Evolutionary conservation across 2,113 vertebrate genomes (phyloP).

Genomic region (Rissa tridactyla): DNA sequence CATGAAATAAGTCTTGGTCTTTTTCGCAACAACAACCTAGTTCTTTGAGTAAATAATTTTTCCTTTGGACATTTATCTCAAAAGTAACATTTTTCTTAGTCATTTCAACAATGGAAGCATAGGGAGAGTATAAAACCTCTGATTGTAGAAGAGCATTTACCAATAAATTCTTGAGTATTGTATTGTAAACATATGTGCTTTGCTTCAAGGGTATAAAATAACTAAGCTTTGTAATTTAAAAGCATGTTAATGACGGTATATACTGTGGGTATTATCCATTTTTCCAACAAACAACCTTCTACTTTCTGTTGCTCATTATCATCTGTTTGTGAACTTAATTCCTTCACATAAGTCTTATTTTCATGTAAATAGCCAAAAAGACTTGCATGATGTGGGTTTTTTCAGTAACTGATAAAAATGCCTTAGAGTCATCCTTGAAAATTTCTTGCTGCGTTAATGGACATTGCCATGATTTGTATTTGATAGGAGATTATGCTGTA

Average conservation of each 20-base stretch:
- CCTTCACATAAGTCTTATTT: constrained; percentile 29
- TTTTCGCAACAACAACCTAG: background rate
- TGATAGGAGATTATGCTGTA: background rate
- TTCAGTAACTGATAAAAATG: background rate
- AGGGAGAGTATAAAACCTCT: background rate
- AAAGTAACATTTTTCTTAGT: background rate
- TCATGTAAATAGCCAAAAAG: background rate
- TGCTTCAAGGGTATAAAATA: constrained; percentile 6
- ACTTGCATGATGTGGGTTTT: background rate
- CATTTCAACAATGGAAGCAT: background rate
- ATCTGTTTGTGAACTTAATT: constrained; percentile 31
- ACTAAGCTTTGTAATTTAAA: background rate
- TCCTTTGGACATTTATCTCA: background rate
- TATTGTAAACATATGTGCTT: constrained; percentile 28
- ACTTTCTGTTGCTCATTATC: constrained; percentile 25
- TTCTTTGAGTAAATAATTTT: background rate
- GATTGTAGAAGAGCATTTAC: background rate
- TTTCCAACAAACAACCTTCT: background rate
- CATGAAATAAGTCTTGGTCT: background rate
- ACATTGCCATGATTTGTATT: background rate
- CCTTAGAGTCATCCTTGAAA: background rate
- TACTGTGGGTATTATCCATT: background rate
- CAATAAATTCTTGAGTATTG: background rate
- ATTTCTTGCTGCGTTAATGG: background rate
- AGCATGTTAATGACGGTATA: background rate